A percentile compares a stretch with the other conserved stretches of the same genome.
phyloP scores from a whole-genome alignment of 92 coral and sea anemone genomes.

The Umimayanthus kanabou region DNA sequence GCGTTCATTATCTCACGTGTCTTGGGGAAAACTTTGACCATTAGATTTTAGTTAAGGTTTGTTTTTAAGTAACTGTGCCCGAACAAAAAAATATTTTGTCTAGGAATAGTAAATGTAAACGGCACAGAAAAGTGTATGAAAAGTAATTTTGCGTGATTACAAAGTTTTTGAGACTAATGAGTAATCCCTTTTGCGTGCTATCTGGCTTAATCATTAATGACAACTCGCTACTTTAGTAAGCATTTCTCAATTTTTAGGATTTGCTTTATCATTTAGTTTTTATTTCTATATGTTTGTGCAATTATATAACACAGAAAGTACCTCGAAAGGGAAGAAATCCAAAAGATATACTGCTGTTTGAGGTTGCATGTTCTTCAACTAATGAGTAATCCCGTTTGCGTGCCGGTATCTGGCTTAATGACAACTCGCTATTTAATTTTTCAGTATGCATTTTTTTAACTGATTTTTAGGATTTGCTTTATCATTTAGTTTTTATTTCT shows the following conservation, averaged over 20 bases:
- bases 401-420: not conserved
- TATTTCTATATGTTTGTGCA: not conserved
- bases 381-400: not conserved
- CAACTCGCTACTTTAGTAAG: too few species aligned
- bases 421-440: too few species aligned
- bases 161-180: too few species aligned
- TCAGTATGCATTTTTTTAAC: too few species aligned
- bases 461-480: not conserved
- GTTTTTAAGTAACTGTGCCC: not conserved
- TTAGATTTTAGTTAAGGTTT: not conserved
- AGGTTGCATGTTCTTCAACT: not conserved
- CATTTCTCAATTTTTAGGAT: not conserved
- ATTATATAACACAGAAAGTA: not conserved
- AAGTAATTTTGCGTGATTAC: not conserved
- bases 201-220: not conserved
- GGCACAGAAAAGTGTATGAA: not conserved
- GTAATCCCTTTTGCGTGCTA: not conserved
- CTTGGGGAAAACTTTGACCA: not conserved
- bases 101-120: too few species aligned
- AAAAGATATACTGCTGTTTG: not conserved
- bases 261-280: not conserved
- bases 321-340: not conserved
- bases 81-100: too few species aligned
- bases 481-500: not conserved
- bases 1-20: not conserved